Evolutionary conservation across 2,113 vertebrate species (phyloP), one percentile per base, ranked within the genome.

Genomic region (Gallinago paraguaiae): DNA sequence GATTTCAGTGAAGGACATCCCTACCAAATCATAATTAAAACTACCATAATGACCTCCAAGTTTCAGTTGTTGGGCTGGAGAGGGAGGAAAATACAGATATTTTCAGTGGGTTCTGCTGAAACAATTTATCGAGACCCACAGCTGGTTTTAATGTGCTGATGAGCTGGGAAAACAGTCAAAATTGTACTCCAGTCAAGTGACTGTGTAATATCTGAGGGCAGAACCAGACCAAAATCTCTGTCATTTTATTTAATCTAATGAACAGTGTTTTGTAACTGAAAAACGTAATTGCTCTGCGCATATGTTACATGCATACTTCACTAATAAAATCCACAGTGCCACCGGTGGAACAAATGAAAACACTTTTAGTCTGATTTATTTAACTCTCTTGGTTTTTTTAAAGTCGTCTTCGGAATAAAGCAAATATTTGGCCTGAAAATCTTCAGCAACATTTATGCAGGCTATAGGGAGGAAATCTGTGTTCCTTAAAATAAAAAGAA

Each of bases 91-190:
- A 95, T 93, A 87, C 11, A 33, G 71, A 86, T 88, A 81, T 86
- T 96, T 96, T 89, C 75, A 65, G 94, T 90, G 93, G 78, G 82
- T 92, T 96, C 88, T 96, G 96, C 81, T 95, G 90, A 96, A 96
- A 85, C 76, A 83, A 92, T 96, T 97, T 97, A 91, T 91, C 2
- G 84, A 96, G 90, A 60, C 82, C 88, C 84, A 95, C 95, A 97
- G 96, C 93, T 97, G 97, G 90, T 97, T 98, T 97, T 95, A 98
- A 97, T 98, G 97, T 96, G 94, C 86, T 92, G 95, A 97, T 70
- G 68, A 96, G 94, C 97, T 97, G 97, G 95, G 92, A 97, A 97
- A 97, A 96, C 60, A 97, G 96, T 97, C 95, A 96, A 95, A 98
- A 96, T 37, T 95, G 97, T 92, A 82, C 93, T 96, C 96, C 95